Evolutionary conservation across 2,888 invertebrate genomes (phyloP).

Genomic region (Erpobdella octoculata): DNA sequence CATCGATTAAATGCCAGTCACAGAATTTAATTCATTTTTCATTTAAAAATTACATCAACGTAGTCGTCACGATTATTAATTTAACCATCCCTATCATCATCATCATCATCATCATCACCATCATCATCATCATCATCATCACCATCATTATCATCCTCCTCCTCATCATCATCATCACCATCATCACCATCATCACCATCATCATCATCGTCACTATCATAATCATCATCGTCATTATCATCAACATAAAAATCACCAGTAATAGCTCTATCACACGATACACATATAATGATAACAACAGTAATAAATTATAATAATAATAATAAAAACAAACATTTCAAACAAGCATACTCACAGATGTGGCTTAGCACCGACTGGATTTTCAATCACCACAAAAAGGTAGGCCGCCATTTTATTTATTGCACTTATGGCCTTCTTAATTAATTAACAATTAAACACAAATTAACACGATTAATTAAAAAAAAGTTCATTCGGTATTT

Average conservation of each 20-base stretch:
- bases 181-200: slow-evolving; percentile 18
- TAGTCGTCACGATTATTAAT: not conserved
- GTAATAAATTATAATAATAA: not conserved
- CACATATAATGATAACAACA: not conserved
- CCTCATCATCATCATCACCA: slow-evolving; percentile 17
- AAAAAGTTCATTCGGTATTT: too few species aligned
- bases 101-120: not conserved
- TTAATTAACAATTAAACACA: too few species aligned
- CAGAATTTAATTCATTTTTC: too few species aligned
- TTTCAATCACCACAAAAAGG: too few species aligned
- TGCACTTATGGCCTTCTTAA: too few species aligned
- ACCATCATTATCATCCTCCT: slow-evolving; percentile 14
- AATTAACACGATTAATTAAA: too few species aligned
- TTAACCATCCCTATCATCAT: slow-evolving; percentile 1
- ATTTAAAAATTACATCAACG: too few species aligned
- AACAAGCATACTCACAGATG: too few species aligned
- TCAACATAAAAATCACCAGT: not conserved
- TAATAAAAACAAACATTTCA: too few species aligned
- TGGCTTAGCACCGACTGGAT: too few species aligned
- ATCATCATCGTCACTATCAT: slow-evolving; percentile 18
- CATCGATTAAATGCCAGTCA: too few species aligned
- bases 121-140: slow-evolving; percentile 16
- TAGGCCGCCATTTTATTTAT: too few species aligned
- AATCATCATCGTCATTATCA: slow-evolving; percentile 22
- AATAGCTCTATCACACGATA: not conserved